Evolutionary conservation across 2,113 vertebrate species (phyloP), one percentile per base, ranked within the genome.

Genomic region (Protomyctophum bolini): DNA sequence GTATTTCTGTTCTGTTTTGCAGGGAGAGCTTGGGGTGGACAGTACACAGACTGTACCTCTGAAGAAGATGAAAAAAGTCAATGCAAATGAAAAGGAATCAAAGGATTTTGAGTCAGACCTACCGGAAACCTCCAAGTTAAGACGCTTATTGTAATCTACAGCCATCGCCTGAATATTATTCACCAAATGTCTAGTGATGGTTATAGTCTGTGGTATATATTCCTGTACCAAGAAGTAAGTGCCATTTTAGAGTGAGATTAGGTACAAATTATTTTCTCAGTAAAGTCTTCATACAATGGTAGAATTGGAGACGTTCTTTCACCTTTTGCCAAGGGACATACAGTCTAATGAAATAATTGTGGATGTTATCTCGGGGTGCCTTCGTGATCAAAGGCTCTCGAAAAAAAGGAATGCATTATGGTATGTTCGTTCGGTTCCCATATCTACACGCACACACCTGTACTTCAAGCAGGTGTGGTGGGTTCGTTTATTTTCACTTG

Each of bases 31-130:
- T 10, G 15, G 0, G 10, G 62, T 9, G 47, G 63, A 76, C 10
- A 63, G 58, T 65, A 58, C 59, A 29, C 79, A 81, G 8, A 48
- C 57, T 6, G 54, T 84, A n/a, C 75, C 79, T 63, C 69, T 87
- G 70, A 78, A 46, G 7, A 54, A 62, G 1, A 12, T 61, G 15
- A 49, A 62, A 12, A 73, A 33, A 58, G 54, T 72, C 0, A 52
- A 62, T 0, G 8, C 0, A 56, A 60, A 76, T 46, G 51, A 68
- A 58, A 48, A 61, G 63, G 11, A 70, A 57, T 41, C 33, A 41
- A 41, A 41, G 33, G 28, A 7, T 29, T 8, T 29, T 59, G 21
- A 41, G 8, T 11, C 2, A 9, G 10, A 11, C 56, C 4, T 21
- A 21, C 21, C 56, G 6, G 15, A 58, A 9, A 58, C n/a, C 3